Percentiles rank a stretch among this genome's conserved stretches.
phyloP scores from a whole-genome alignment of 2,113 vertebrate species.

The Verasper variegatus region DNA sequence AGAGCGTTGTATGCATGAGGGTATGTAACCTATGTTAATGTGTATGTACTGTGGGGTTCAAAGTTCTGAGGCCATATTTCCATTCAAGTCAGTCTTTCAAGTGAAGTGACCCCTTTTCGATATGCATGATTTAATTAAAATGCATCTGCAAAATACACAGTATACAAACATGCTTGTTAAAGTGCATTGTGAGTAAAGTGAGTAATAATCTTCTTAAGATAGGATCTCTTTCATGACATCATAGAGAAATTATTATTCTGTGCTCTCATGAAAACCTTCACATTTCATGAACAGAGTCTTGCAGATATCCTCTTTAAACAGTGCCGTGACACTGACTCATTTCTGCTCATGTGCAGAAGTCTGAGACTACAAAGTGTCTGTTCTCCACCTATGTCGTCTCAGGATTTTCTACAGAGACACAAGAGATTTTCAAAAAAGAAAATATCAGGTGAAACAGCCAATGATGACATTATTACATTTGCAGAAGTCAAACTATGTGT shows the following conservation, averaged over 20 bases:
- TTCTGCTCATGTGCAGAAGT: slow-evolving; percentile 29
- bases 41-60: no score
- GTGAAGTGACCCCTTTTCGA: neutral
- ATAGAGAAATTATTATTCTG: neutral
- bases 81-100: neutral
- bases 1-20: neutral
- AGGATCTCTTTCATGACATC: no score
- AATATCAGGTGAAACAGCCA: slow-evolving; percentile 39
- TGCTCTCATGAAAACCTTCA: slow-evolving; percentile 3
- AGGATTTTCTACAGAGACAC: slow-evolving; percentile 27
- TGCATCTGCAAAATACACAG: no score
- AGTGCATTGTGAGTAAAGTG: no score
- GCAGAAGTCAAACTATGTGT: slow-evolving; percentile 22
- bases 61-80: neutral
- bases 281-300: neutral
- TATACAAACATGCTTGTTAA: no score
- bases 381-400: slow-evolving; percentile 50
- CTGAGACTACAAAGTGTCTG: slow-evolving; percentile 28
- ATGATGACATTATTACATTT: slow-evolving; percentile 70
- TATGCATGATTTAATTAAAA: no score
- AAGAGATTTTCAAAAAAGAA: slow-evolving; percentile 43
- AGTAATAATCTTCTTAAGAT: neutral
- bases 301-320: slow-evolving; percentile 7
- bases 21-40: no score
- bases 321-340: slow-evolving; percentile 15